phyloP scores from a whole-genome alignment of 1,140 invertebrate species.

The Trichomalopsis sarcophagae region DNA sequence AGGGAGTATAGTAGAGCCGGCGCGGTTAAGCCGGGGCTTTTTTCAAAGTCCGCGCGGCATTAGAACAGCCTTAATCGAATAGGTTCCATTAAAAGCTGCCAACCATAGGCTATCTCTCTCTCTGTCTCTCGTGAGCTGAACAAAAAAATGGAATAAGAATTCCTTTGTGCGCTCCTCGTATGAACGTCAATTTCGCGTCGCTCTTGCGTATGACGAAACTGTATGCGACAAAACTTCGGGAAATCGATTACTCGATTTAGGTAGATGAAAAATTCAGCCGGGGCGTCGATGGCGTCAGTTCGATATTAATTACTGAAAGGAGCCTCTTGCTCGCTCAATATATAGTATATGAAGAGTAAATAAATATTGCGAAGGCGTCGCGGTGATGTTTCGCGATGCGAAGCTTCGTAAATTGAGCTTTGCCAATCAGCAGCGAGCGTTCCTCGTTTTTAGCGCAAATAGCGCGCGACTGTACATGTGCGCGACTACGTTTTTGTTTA shows the following conservation, averaged over 20 bases:
- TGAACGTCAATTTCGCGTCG: not conserved
- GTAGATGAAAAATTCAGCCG: slow-evolving; percentile 22
- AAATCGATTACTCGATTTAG: slow-evolving; percentile 33
- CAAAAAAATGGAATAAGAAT: slow-evolving; percentile 7
- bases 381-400: not conserved
- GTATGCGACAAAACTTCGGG: not conserved
- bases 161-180: not conserved
- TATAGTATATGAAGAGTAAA: not conserved
- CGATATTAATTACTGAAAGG: slow-evolving; percentile 28
- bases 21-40: not conserved
- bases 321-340: not conserved
- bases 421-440: too few relatives aligned
- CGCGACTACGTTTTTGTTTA: too few relatives aligned
- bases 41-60: not conserved
- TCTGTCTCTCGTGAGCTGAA: not conserved
- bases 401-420: too few relatives aligned
- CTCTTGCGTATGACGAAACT: not conserved
- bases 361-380: not conserved
- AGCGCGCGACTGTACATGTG: too few relatives aligned
- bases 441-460: too few relatives aligned
- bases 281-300: not conserved
- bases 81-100: not conserved
- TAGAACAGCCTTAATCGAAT: slow-evolving; percentile 2
- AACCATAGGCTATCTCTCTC: not conserved
- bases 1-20: not conserved